phyloP scores from a whole-genome alignment of 2,888 invertebrate genomes.

The Archaeoteleia sp. region DNA sequence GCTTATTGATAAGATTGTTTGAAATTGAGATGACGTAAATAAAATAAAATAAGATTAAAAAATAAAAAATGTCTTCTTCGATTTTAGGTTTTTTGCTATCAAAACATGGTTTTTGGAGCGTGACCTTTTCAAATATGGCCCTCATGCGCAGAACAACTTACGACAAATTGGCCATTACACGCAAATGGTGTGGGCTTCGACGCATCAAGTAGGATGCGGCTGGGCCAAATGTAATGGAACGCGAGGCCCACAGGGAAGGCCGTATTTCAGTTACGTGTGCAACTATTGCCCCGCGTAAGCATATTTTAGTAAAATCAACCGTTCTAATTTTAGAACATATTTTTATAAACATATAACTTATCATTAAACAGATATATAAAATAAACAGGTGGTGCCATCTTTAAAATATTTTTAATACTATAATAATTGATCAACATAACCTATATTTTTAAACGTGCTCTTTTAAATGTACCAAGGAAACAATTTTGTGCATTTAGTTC shows the following conservation, averaged over 20 bases:
- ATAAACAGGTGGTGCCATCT: too few relatives aligned
- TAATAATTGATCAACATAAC: too few relatives aligned
- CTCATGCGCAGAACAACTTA: slow-evolving; percentile 77
- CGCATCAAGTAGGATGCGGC: slow-evolving; percentile 86
- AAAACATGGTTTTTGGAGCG: slow-evolving; percentile 87
- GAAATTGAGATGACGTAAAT: not conserved
- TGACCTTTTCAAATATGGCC: slow-evolving; percentile 83
- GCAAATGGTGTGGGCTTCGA: slow-evolving; percentile 88
- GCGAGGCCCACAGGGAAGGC: slow-evolving; percentile 78
- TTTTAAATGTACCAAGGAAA: too few relatives aligned
- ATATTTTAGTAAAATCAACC: too few relatives aligned
- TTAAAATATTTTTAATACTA: too few relatives aligned
- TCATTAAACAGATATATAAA: too few relatives aligned
- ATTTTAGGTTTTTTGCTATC: slow-evolving; percentile 84
- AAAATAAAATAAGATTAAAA: not conserved
- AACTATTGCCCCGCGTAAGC: slow-evolving; percentile 90
- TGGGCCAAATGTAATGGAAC: slow-evolving; percentile 80
- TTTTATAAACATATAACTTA: too few relatives aligned
- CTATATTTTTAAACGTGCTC: too few relatives aligned
- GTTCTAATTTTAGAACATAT: too few relatives aligned
- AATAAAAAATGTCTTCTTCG: not conserved
- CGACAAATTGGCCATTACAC: slow-evolving; percentile 86
- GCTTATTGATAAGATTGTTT: too few relatives aligned
- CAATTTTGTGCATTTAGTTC: too few relatives aligned
- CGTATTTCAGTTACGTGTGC: slow-evolving; percentile 87